Evolutionary conservation across 2,113 vertebrate species (phyloP).

Genomic region (Oplegnathus fasciatus): DNA sequence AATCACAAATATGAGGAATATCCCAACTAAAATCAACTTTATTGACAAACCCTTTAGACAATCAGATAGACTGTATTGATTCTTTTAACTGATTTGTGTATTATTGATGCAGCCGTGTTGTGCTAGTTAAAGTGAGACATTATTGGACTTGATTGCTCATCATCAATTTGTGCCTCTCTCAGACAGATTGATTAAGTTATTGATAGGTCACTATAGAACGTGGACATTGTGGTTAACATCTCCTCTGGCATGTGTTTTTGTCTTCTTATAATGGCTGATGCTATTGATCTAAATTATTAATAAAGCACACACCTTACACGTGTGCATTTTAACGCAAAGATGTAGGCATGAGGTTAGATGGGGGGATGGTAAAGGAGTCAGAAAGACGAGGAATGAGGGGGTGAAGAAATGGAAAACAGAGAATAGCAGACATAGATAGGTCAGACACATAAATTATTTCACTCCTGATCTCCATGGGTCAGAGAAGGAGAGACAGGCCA

Average conservation of each 20-base stretch:
- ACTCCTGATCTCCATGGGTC: not conserved
- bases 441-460: not conserved
- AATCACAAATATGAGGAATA: conserved; percentile 16
- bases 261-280: conserved; percentile 35
- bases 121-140: conserved; percentile 47
- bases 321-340: not conserved
- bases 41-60: conserved; percentile 58
- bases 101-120: conserved; percentile 39
- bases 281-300: conserved; percentile 42
- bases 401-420: not conserved
- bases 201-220: conserved; percentile 52
- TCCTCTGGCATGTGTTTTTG: conserved; percentile 34
- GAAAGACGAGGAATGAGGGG: not conserved
- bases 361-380: not conserved
- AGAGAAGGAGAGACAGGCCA: not conserved
- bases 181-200: conserved; percentile 65
- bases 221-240: conserved; percentile 24
- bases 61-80: conserved; percentile 49
- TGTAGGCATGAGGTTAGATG: not conserved
- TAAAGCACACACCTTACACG: not conserved
- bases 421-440: not conserved
- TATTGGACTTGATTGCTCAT: conserved; percentile 54
- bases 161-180: conserved; percentile 49
- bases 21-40: conserved; percentile 28
- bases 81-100: conserved; percentile 27